phyloP scores from a whole-genome alignment of 1,140 invertebrate species.

The Caenorhabditis brenneri region DNA sequence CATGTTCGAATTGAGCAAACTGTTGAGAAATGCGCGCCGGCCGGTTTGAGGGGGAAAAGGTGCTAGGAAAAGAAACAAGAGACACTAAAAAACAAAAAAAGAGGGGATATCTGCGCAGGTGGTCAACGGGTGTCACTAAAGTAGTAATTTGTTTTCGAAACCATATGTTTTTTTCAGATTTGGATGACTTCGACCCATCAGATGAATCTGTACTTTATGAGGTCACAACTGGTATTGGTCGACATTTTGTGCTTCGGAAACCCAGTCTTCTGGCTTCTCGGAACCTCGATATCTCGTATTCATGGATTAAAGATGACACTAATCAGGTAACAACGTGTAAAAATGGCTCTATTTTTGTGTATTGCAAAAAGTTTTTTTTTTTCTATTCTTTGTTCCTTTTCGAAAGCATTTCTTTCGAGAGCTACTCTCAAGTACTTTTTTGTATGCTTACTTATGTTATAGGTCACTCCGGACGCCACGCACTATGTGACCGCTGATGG shows the following conservation, averaged over 20 bases:
- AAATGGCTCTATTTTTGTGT: too few relatives aligned
- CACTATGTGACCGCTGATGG: conserved; percentile 47
- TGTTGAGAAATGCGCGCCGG: not conserved
- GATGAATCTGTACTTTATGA: conserved; percentile 43
- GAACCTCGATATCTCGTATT: conserved; percentile 30
- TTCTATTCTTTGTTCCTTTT: too few relatives aligned
- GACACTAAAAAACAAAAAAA: not conserved
- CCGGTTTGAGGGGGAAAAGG: not conserved
- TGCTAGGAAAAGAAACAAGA: conserved; percentile 21
- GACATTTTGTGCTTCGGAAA: conserved; percentile 35
- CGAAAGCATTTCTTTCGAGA: too few relatives aligned
- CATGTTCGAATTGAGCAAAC: conserved; percentile 42
- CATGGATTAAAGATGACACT: conserved; percentile 44
- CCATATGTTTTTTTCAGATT: conserved; percentile 44
- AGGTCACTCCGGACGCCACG: conserved; percentile 45
- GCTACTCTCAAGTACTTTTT: not conserved
- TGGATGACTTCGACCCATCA: conserved; percentile 50
- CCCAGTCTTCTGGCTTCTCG: conserved; percentile 34
- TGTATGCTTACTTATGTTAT: conserved; percentile 33
- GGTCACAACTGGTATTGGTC: not conserved
- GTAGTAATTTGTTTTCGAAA: not conserved
- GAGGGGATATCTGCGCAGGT: not conserved
- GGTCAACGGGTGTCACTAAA: not conserved
- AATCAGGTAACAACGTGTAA: conserved; percentile 27
- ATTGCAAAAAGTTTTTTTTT: too few relatives aligned